phyloP scores from a whole-genome alignment of 2,888 invertebrate genomes.

The Pristionchus exspectatus region DNA sequence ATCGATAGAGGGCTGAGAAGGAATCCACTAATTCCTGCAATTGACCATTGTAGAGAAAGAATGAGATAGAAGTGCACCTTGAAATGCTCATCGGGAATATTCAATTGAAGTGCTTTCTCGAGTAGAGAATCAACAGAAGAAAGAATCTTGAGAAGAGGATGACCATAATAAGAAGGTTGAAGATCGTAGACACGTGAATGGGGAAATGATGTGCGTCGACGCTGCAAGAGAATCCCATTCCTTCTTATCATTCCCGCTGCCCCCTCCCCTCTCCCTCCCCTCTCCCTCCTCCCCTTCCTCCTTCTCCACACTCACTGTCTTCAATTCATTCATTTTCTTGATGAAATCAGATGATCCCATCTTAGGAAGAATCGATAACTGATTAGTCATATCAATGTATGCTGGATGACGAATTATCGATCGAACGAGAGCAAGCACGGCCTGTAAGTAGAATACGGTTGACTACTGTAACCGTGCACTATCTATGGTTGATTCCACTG shows the following conservation, averaged over 20 bases:
- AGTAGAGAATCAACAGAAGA: constrained; percentile 46
- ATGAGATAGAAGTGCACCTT: not conserved
- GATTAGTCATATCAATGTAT: constrained; percentile 35
- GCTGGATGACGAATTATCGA: not conserved
- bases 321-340: constrained; percentile 45
- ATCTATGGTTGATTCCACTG: not conserved
- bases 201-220: not conserved
- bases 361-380: constrained; percentile 27
- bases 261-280: not conserved
- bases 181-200: not conserved
- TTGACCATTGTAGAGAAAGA: not conserved
- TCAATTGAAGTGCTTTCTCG: constrained; percentile 50
- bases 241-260: not conserved
- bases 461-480: not conserved
- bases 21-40: constrained; percentile 31
- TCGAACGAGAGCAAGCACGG: constrained; percentile 41
- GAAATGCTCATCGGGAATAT: constrained; percentile 33
- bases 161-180: constrained; percentile 36
- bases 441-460: not conserved
- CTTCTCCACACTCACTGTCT: not conserved
- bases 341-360: constrained; percentile 49
- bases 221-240: not conserved
- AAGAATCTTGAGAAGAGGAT: constrained; percentile 45
- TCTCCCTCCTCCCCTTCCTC: not conserved
- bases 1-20: constrained; percentile 52